Percentiles rank a stretch among this genome's conserved stretches.
Evolutionary conservation across 2,113 vertebrate genomes (phyloP).

Genomic region (Spheniscus mendiculus): DNA sequence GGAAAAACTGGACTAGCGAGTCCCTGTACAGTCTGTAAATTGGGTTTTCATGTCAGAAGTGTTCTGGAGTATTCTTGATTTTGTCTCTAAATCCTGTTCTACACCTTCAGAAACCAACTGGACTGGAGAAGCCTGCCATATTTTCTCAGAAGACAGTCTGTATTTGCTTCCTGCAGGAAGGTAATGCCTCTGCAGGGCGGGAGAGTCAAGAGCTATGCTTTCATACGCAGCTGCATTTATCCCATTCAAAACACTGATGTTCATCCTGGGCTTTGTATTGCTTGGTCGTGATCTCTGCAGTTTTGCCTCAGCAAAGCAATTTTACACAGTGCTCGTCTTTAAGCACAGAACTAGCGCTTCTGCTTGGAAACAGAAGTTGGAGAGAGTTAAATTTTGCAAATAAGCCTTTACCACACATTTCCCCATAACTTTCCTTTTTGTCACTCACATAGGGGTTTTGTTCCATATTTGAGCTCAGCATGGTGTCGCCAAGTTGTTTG

Average conservation of each 20-base stretch:
- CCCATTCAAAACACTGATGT: not conserved
- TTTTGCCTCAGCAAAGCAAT: not conserved
- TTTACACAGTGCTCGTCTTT: not conserved
- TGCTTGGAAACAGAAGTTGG: not conserved
- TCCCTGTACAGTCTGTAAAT: not conserved
- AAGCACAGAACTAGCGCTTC: not conserved
- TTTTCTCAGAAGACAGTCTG: not conserved
- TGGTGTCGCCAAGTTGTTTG: not conserved
- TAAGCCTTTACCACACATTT: not conserved
- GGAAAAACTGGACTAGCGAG: not conserved
- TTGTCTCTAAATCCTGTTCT: not conserved
- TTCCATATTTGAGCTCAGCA: not conserved
- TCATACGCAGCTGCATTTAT: not conserved
- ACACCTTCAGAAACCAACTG: not conserved
- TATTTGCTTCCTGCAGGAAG: not conserved
- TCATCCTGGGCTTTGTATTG: not conserved
- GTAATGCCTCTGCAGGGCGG: not conserved
- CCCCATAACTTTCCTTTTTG: not conserved
- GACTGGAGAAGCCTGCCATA: not conserved
- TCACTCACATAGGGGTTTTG: not conserved
- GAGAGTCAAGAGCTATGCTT: not conserved
- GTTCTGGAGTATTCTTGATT: not conserved
- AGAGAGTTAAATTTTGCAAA: not conserved
- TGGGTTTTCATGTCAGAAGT: not conserved
- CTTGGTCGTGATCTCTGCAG: rapidly evolving